Evolutionary conservation across 2,113 vertebrate genomes (phyloP), one percentile per base, ranked within the genome.

Genomic region (Coregonus clupeaformis): DNA sequence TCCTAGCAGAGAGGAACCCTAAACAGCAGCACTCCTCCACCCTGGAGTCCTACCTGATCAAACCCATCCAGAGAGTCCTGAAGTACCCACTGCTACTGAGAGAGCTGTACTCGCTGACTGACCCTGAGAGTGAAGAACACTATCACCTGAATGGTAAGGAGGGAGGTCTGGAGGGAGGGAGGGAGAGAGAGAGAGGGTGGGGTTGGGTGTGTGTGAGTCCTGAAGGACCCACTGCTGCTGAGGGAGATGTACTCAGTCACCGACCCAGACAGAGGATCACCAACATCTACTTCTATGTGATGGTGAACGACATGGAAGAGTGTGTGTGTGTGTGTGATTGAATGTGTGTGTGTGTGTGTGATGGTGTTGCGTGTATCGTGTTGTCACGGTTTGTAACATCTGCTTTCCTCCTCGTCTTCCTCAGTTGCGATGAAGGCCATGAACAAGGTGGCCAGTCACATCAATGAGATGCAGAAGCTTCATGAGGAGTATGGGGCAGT

Each of bases 391-490:
- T 27, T 11, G 36, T 27, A 29, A 49, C 1, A 24, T 20, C 9
- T 20, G 6, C 45, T 0, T 2, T 0, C 32, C 49, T 59, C 22
- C 1, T 1, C 0, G 62, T 85, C 52, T 75, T 69, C 75, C 85
- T 2, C 76, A 99, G 98, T 98, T 93, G 98, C 98, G 66, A 96
- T 97, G 90, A 99, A 97, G 89, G 97, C 98, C 27, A 99, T 99
- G 98, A 99, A 98, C 90, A 98, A 98, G 89, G 98, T 99, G 9
- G 98, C 97, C 7, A 99, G 98, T 87, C 98, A 99, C 82, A 99
- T 99, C 74, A 99, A 99, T 4, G 98, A 99, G 80, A 99, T 99
- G 98, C 98, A 99, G 89, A 99, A 99, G 86, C 95, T 99, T 83
- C 97, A 99, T 0, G 98, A 99, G 80, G 98, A 99, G 47, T 99